phyloP scores from a whole-genome alignment of 1,140 invertebrate genomes.

The Bombyx mandarina region DNA sequence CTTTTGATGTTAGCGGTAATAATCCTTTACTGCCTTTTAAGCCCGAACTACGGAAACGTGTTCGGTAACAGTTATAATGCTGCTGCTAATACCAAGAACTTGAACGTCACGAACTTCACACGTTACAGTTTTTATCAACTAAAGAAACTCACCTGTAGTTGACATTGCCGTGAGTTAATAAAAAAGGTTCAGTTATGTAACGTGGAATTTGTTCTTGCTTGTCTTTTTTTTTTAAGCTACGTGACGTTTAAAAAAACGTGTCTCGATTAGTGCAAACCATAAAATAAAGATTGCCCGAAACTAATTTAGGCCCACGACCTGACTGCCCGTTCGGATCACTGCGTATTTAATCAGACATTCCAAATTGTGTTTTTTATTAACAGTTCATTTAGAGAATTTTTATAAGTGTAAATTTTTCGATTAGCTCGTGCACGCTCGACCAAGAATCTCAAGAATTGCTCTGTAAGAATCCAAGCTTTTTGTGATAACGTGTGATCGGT shows the following conservation, averaged over 20 bases:
- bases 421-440: constrained; percentile 21
- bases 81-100: no score
- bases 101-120: no score
- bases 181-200: no score
- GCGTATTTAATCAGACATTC: constrained; percentile 62
- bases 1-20: constrained; percentile 4
- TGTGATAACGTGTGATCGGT: constrained; percentile 2
- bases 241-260: no score
- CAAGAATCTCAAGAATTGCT: constrained; percentile 11
- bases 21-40: no score
- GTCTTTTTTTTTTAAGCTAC: no score
- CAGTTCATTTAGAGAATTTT: constrained; percentile 22
- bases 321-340: constrained; percentile 23
- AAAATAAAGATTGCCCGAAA: constrained; percentile 48
- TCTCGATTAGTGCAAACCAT: constrained; percentile 13
- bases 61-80: not conserved
- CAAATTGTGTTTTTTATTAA: constrained; percentile 43
- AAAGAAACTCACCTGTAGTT: no score
- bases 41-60: no score
- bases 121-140: no score
- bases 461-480: not conserved
- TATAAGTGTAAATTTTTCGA: constrained; percentile 14
- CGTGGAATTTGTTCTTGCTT: no score
- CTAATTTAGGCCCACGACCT: constrained; percentile 58
- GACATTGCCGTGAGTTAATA: no score